Evolutionary conservation across 2,888 invertebrate species (phyloP).

Genomic region (Himalopsyche kuldschensis): DNA sequence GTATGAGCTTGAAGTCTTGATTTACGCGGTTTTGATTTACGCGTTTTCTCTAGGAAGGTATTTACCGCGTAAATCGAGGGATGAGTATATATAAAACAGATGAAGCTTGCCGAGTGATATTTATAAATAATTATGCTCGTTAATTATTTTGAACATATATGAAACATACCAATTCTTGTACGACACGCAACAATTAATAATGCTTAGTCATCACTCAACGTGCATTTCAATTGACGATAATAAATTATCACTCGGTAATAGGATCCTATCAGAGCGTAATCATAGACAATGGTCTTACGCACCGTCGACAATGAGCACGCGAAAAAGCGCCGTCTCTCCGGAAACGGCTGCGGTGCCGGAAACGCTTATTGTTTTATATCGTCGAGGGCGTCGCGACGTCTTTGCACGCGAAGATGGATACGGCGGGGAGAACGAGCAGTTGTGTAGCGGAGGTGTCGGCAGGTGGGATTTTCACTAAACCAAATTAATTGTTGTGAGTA

Average conservation of each 20-base stretch:
- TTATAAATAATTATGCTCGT: too few species aligned
- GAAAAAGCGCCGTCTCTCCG: background rate
- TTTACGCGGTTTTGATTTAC: too few species aligned
- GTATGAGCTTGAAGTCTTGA: too few species aligned
- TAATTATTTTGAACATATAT: too few species aligned
- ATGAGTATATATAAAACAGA: too few species aligned
- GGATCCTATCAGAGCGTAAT: background rate
- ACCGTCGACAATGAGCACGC: background rate
- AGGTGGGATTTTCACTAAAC: slow-evolving; percentile 28
- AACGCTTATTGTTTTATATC: background rate
- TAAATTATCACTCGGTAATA: background rate
- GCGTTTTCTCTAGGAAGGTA: too few species aligned
- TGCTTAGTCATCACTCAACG: background rate
- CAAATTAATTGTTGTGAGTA: slow-evolving; percentile 33
- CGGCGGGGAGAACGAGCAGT: background rate
- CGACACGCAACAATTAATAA: background rate
- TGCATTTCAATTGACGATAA: background rate
- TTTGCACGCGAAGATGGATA: background rate
- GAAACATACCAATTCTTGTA: too few species aligned
- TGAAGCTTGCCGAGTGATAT: too few species aligned
- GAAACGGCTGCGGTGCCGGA: background rate
- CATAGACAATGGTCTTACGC: background rate
- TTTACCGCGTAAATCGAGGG: too few species aligned
- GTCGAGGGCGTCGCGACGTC: background rate
- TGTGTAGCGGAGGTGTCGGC: background rate